Conservation (phyloP, 2,888 invertebrate species). For the Andrena marginata region DNA sequence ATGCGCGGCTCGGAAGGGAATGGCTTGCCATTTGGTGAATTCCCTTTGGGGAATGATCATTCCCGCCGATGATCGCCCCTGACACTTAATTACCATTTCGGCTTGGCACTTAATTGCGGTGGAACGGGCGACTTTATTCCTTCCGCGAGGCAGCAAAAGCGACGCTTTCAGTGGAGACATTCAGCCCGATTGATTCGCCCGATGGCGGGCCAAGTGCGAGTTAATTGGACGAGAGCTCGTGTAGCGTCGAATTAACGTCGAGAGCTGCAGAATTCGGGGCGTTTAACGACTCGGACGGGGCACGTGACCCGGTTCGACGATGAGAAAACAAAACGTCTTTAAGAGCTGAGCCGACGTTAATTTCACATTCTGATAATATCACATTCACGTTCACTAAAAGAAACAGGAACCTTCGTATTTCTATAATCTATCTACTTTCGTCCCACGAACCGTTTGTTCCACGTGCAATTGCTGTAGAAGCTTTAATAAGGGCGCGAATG, state of each 20-base stretch:
- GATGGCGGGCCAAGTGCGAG: conserved; percentile 17
- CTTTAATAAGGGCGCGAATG: no score
- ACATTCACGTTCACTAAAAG: no score
- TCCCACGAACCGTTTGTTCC: no score
- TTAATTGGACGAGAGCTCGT: conserved; percentile 47
- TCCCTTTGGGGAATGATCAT: background rate
- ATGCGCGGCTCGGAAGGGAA: background rate
- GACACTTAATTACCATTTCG: conserved; percentile 35
- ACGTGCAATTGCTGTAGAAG: no score
- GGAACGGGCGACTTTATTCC: conserved; percentile 20
- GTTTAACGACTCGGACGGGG: background rate
- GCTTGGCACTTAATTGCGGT: conserved; percentile 14
- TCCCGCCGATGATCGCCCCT: background rate
- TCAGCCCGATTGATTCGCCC: conserved; percentile 36
- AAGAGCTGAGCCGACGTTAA: no score
- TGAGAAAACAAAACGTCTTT: no score
- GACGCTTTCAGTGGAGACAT: conserved; percentile 30
- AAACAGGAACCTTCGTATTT: no score
- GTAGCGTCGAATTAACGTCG: conserved; percentile 17
- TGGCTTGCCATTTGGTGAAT: no score
- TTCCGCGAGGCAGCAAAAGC: background rate
- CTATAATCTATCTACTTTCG: no score
- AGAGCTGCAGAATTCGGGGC: background rate
- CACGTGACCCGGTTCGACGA: no score
- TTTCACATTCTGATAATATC: no score